Base-by-base conservation (phyloP, 2,113 vertebrate species). In the Nesoenas mayeri region DNA sequence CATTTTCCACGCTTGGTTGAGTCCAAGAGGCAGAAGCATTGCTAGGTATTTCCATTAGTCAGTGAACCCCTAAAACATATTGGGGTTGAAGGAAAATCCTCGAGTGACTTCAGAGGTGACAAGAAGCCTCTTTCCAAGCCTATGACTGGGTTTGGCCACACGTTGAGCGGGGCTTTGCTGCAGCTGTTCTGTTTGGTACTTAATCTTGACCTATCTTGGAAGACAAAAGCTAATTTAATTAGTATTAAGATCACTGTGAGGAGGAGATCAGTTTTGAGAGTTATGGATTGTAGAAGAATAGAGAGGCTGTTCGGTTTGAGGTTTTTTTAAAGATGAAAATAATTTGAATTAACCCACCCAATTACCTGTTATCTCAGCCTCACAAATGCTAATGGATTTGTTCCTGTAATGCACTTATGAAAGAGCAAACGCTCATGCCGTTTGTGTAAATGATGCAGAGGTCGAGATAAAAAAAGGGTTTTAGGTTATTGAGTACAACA, bases 191-290 rank as follows among this genome's bases (percentile, higher is more conserved):
- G 78, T 66, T 67, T 64, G 79, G 81, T 74, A 16, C 28, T 96
- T 96, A 38, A 83, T 93, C 88, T 88, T 85, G 79, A 34, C 36
- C 81, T 64, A 36, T 53, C 42, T 54, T 88, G 88, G 74, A 88
- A 83, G 71, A 79, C 87, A 95, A 88, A 88, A 82, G 79, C 88
- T 91, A 64, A 60, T 95, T 95, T 96, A 78, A 96, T 93, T 93
- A 92, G 79, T 80, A 71, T 94, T 82, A 72, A 92, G 61, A 69
- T 87, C n/a, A 10, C 58, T 83, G 64, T 22, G 72, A 85, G 75
- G 60, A 91, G 64, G 67, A 94, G 79, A 88, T 78, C 3, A 5
- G 14, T 44, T 89, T 80, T 80, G 79, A 88, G 91, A 89, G 42
- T 91, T 95, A 83, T 38, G 64, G 90, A 25, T 90, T 86, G 79